These are phyloP conservation scores for Microplitis deprimator DNA, from an alignment of 2,888 invertebrate genomes.

Conservation along the genomic window DNA sequence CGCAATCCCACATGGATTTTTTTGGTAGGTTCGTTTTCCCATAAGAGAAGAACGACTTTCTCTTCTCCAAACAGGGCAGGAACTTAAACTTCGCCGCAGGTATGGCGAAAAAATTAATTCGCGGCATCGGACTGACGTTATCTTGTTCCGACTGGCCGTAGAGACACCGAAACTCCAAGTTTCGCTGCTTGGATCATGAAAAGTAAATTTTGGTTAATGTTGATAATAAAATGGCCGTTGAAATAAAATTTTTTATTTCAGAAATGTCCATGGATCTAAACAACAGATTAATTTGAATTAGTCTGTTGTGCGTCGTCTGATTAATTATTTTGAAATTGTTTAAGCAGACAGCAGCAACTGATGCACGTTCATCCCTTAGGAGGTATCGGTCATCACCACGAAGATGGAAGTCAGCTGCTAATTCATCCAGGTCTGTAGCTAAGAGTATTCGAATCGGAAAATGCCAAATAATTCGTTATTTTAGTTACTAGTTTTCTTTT, in stretches of 20 bases:
- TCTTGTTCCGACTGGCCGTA: too few species aligned
- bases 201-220: background rate
- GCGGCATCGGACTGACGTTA: too few species aligned
- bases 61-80: too few species aligned
- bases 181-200: too few species aligned
- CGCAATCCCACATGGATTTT: too few species aligned
- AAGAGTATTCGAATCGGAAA: constrained; percentile 66
- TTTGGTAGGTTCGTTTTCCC: too few species aligned
- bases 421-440: constrained; percentile 71
- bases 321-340: constrained; percentile 68
- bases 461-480: constrained; percentile 58
- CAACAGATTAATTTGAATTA: constrained; percentile 29
- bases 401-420: constrained; percentile 70
- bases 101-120: too few species aligned
- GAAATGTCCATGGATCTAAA: constrained; percentile 57
- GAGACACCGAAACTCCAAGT: too few species aligned
- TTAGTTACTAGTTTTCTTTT: constrained; percentile 5
- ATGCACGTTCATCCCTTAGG: constrained; percentile 63
- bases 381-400: constrained; percentile 63
- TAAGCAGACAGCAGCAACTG: constrained; percentile 68
- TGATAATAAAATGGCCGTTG: background rate
- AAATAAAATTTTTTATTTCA: constrained; percentile 53
- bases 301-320: constrained; percentile 43
- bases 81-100: too few species aligned
- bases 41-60: too few species aligned